Conservation (phyloP, 35 echinoderm and acorn worm genomes). For the Anneissia japonica region DNA sequence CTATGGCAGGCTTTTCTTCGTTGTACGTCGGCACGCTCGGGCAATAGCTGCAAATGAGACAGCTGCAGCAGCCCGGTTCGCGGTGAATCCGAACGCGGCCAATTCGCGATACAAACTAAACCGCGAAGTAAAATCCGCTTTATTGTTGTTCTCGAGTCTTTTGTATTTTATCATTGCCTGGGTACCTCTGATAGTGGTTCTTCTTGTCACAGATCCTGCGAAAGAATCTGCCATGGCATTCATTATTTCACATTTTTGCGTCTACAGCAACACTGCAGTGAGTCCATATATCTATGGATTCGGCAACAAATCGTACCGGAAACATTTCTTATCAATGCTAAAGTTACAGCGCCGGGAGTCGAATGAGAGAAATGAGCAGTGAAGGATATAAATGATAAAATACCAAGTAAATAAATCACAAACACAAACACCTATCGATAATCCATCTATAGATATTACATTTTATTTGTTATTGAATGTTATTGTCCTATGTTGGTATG, state of each 20-base stretch:
- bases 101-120: neutral
- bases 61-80: no score
- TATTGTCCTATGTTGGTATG: no score
- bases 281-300: neutral
- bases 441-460: no score
- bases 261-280: neutral
- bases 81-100: neutral
- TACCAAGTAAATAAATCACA: no score
- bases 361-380: no score
- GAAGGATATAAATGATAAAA: no score
- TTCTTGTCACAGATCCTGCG: neutral
- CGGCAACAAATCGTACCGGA: neutral
- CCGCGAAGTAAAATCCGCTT: neutral
- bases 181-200: neutral
- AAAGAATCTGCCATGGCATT: neutral
- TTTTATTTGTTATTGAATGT: no score
- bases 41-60: neutral
- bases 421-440: no score
- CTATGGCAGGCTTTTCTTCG: neutral
- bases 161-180: neutral
- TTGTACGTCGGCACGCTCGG: neutral
- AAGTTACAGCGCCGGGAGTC: no score
- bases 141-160: neutral
- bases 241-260: neutral
- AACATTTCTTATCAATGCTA: neutral